Base-by-base conservation (phyloP, 2,888 invertebrate species). In the Drosophila differens region DNA sequence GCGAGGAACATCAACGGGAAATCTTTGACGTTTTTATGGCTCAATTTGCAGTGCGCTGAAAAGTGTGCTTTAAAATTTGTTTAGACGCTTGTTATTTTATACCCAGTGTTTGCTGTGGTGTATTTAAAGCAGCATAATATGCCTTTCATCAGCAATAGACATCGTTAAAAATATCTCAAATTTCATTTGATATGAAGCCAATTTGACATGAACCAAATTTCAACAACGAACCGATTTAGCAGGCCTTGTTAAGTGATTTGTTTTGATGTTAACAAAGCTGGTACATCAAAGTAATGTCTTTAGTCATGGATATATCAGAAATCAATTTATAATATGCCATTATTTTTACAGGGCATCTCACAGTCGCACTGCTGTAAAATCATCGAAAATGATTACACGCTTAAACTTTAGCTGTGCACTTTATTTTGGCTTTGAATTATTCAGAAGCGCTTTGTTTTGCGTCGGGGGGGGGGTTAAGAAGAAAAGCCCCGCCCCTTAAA, bases 31-130 rank as follows among this genome's bases (percentile, higher is more conserved):
- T 57, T 85, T 85, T 89, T 86, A 83, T 76, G 49, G 70, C 89
- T 88, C 89, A 90, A 85, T 85, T 90, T 85, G 71, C 76, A 71
- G 70, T 61, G 61, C 76, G 71, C 54, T 51, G 52, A 25, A 66
- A 79, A 67, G 66, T 74, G 65, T 72, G 72, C 76, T 81, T 78
- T 59, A 52, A 73, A 70, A 60, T 64, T 77, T 69, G 62, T 66
- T 69, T 64, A 28, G 52, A 25, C 68, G 61, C 59, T 52, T 76
- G 51, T 66, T 67, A 74, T 61, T 41, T 33, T 14, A 73, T 70
- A 81, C 79, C 54, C 81, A 69, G 44, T 51, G 30, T 49, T 25
- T 37, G 3, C 41, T 9, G 9, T 10, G 28, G 19, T n/a, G 14
- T 44, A 22, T 5, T 22, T 44, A 22, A 22, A 14, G 4, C n/a